Conservation (phyloP, 2,888 invertebrate species). For the Unio delphinus region DNA sequence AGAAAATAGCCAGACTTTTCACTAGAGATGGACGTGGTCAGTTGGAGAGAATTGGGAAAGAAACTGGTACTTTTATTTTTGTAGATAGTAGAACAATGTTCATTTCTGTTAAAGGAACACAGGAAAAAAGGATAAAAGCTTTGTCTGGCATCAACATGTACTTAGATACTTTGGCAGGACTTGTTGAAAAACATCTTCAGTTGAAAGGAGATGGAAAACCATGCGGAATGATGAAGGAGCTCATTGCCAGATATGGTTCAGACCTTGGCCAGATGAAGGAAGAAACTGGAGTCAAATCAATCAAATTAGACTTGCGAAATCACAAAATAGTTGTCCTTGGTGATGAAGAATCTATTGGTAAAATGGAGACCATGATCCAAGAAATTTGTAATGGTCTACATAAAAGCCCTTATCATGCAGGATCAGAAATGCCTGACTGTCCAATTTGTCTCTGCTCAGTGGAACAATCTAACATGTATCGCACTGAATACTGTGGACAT, state of each 20-base stretch:
- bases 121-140: conserved; percentile 14
- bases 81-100: conserved; percentile 34
- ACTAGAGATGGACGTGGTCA: conserved; percentile 28
- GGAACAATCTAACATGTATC: conserved; percentile 41
- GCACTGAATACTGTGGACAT: conserved; percentile 63
- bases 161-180: conserved; percentile 11
- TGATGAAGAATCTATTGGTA: conserved; percentile 21
- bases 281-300: conserved; percentile 20
- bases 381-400: neutral
- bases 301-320: conserved; percentile 30
- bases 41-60: conserved; percentile 26
- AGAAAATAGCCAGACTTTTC: conserved; percentile 25
- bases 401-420: too few species aligned
- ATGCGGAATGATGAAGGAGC: conserved; percentile 47
- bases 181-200: conserved; percentile 16
- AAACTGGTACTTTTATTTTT: conserved; percentile 26
- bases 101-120: conserved; percentile 34
- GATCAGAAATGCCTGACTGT: conserved; percentile 39
- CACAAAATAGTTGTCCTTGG: conserved; percentile 40
- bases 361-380: conserved; percentile 23
- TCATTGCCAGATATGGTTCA: conserved; percentile 41
- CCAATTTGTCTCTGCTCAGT: conserved; percentile 58
- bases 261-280: conserved; percentile 32
- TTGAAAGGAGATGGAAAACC: conserved; percentile 44
- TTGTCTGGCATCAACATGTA: conserved; percentile 22